Evolutionary conservation across 1,140 invertebrate species (phyloP).

Genomic region (Scaptomyza hsui): DNA sequence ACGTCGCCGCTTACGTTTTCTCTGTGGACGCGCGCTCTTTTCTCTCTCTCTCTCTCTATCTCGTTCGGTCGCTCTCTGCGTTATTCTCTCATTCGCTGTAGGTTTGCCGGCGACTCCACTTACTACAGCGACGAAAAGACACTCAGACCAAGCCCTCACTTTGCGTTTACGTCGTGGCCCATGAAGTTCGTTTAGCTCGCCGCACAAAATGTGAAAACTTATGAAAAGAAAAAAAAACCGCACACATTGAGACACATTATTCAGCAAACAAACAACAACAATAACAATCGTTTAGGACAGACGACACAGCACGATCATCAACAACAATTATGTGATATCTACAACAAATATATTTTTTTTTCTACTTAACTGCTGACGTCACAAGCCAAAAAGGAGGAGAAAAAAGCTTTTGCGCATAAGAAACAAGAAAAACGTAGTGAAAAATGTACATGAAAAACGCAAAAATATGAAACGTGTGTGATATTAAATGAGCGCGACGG

Average conservation of each 20-base stretch:
- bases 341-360: conserved; percentile 48
- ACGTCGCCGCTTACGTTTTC: conserved; percentile 43
- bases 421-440: conserved; percentile 37
- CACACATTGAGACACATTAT: conserved; percentile 47
- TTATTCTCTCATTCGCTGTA: conserved; percentile 39
- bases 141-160: conserved; percentile 45
- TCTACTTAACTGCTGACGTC: conserved; percentile 68
- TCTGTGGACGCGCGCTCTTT: conserved; percentile 22
- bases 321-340: conserved; percentile 79
- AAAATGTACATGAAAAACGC: conserved; percentile 49
- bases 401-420: conserved; percentile 36
- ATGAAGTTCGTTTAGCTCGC: conserved; percentile 64
- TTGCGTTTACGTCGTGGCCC: conserved; percentile 69
- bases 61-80: conserved; percentile 7
- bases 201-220: conserved; percentile 65
- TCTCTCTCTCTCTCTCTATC: conserved; percentile 11
- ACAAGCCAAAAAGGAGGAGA: conserved; percentile 36
- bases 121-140: conserved; percentile 39
- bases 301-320: conserved; percentile 37
- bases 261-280: conserved; percentile 48
- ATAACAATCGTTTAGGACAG: conserved; percentile 37
- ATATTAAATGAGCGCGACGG: conserved; percentile 71
- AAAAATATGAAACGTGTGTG: conserved; percentile 79
- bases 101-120: conserved; percentile 52
- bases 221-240: conserved; percentile 42